phyloP scores from a whole-genome alignment of 2,797 vertebrate genomes.

The Manis pentadactyla region DNA sequence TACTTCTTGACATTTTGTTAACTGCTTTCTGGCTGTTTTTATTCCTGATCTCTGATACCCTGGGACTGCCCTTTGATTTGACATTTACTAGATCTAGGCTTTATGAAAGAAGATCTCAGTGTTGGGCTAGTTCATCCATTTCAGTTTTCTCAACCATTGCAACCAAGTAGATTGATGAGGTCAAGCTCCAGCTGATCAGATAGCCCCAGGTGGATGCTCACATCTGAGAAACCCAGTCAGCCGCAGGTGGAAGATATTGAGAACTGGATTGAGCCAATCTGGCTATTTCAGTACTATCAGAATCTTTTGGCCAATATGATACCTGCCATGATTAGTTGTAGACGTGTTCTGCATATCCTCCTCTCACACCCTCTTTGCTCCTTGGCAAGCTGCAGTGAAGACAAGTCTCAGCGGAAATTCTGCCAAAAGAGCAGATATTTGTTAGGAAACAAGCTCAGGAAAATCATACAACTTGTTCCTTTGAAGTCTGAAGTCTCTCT shows the following conservation, averaged over 20 bases:
- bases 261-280: neutral
- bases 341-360: neutral
- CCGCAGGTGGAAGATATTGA: neutral
- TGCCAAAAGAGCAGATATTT: neutral
- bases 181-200: neutral
- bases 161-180: neutral
- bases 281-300: neutral
- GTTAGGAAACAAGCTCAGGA: neutral
- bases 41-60: neutral
- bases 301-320: neutral
- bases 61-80: neutral
- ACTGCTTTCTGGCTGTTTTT: neutral
- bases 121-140: neutral
- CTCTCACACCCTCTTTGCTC: neutral
- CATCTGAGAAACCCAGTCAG: neutral
- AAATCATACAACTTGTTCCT: neutral
- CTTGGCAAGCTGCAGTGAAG: neutral
- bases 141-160: neutral
- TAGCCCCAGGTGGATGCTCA: neutral
- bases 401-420: neutral
- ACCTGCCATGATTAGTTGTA: neutral
- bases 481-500: neutral
- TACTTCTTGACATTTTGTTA: neutral
- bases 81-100: neutral
- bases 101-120: neutral